These are phyloP conservation scores for Panagrolaimus sp. DNA, from an alignment of 1,140 invertebrate genomes.

Conservation along the genomic window DNA sequence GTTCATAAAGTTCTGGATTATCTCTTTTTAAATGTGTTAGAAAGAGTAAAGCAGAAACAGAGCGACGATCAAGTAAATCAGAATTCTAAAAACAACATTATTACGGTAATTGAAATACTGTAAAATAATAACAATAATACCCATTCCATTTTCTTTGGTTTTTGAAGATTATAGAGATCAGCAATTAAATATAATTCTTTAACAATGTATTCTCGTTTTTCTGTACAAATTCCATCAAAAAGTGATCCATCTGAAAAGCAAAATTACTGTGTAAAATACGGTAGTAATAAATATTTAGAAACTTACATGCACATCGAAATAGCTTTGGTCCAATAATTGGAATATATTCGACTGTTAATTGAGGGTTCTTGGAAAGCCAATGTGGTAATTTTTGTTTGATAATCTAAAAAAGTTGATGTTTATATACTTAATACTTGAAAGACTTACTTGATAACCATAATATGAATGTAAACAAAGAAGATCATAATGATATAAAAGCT, in stretches of 20 bases:
- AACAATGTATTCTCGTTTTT: slow-evolving; percentile 8
- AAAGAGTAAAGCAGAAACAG: background rate
- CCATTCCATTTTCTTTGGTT: slow-evolving; percentile 6
- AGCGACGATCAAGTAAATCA: background rate
- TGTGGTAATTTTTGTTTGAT: background rate
- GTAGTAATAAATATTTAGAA: background rate
- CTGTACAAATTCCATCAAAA: background rate
- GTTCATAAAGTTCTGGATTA: background rate
- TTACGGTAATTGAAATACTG: too few species aligned
- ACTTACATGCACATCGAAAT: background rate
- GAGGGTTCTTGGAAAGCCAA: background rate
- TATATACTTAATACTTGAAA: background rate
- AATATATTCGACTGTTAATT: slow-evolving; percentile 1
- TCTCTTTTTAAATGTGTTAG: slow-evolving; percentile 9
- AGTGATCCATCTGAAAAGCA: background rate
- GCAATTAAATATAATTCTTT: background rate
- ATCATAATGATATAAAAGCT: background rate
- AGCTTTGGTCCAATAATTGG: background rate
- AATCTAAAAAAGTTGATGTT: background rate
- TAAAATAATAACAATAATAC: background rate
- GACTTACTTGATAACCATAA: background rate
- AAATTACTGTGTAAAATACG: background rate
- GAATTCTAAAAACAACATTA: background rate
- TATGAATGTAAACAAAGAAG: slow-evolving; percentile 14
- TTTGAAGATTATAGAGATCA: background rate